Base-by-base conservation (phyloP, 53 echinoderm and acorn worm genomes). In the Crossaster papposus region DNA sequence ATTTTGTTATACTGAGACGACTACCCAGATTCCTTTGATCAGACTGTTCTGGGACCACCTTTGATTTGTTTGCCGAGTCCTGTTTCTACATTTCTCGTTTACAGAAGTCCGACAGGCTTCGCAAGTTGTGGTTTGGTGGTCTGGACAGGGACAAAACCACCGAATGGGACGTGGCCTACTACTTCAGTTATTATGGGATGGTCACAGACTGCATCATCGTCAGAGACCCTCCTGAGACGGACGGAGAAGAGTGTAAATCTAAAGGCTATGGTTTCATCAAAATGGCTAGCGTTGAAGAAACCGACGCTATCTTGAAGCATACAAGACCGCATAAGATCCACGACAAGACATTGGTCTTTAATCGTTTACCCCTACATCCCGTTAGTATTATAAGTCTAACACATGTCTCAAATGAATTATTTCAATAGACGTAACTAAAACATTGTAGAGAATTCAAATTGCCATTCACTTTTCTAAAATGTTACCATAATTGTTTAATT, bases 51-150 rank as follows among this genome's bases (percentile, higher is more conserved):
- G 53, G 53, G 13, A 52, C 14, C 20, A 18, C 55, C 20, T 0
- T 58, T 58, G 26, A 12, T 10, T 51, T 52, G 23, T 52, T 51
- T 20, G 4, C 2, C 4, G 4, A 20, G 28, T 68, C 28, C 68
- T 68, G 58, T 58, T 58, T 17, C 17, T 58, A 15, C 68, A 6
- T 23, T 78, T 50, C 44, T 7, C 9, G 44, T 44, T 14, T 35
- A 84, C 84, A 84, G 84, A n/a, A 24, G 52, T 26, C 72, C 26
- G 84, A 52, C 22, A 72, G 38, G 72, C 37, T 65, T 13, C 84
- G 84, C 32, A 84, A 72, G 84, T 32, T 84, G 20, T 84, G 84
- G 84, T 72, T 84, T 29, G 84, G 84, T 18, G 84, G 84, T 28
- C 70, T 84, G 71, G 72, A 84, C 65, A 20, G 20, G 54, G 84